These are phyloP conservation scores for Monochamus saltuarius DNA, from an alignment of 1,140 invertebrate species.

Conservation along the genomic window DNA sequence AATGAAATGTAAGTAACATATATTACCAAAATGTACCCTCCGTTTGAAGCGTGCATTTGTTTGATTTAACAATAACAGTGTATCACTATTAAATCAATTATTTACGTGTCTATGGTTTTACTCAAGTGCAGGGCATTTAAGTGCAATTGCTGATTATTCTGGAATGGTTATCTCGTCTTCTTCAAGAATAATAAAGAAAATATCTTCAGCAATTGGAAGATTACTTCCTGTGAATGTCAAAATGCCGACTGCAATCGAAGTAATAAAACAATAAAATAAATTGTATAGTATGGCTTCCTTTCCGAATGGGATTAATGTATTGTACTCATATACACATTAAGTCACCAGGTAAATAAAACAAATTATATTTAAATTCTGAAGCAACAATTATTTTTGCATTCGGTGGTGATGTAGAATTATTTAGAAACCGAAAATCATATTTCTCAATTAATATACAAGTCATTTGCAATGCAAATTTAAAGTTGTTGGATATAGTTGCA, in stretches of 20 bases:
- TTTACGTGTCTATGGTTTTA: no score
- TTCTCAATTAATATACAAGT: conserved; percentile 49
- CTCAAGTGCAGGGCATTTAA: conserved; percentile 1
- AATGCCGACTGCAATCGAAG: conserved; percentile 6
- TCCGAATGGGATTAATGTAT: conserved; percentile 15
- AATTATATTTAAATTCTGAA: neutral
- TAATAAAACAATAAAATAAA: neutral
- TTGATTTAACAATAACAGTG: no score
- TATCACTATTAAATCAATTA: no score
- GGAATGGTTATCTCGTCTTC: neutral
- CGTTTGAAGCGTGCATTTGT: no score
- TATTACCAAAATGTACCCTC: no score
- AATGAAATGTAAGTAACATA: no score
- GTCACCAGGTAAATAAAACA: conserved; percentile 16
- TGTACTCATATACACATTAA: conserved; percentile 22
- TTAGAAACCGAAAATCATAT: conserved; percentile 47
- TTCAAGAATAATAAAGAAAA: conserved; percentile 6
- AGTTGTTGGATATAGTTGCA: conserved; percentile 43
- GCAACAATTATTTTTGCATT: neutral
- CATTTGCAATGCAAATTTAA: conserved; percentile 33
- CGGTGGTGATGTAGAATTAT: conserved; percentile 39
- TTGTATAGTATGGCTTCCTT: conserved; percentile 8
- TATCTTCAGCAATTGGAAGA: conserved; percentile 10
- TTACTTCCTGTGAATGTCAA: conserved; percentile 6
- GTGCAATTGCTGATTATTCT: conserved; percentile 11